These are phyloP conservation scores for Lagopus muta DNA, from an alignment of 2,113 vertebrate genomes.

Conservation along the genomic window DNA sequence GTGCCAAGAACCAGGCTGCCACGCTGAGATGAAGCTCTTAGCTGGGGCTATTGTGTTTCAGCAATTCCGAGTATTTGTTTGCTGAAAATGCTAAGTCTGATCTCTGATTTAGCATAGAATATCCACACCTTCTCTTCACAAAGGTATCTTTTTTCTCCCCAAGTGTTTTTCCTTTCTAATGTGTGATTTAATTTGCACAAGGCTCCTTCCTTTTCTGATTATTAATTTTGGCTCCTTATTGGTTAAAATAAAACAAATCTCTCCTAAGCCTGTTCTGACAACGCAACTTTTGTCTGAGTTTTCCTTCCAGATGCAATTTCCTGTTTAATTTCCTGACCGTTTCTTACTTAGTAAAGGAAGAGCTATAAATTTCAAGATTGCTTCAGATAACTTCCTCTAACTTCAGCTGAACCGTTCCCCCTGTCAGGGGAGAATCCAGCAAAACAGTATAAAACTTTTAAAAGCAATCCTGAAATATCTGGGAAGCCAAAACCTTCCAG, in stretches of 20 bases:
- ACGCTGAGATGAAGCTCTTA: neutral
- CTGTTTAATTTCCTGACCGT: slow-evolving; percentile 65
- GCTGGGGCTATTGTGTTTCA: neutral
- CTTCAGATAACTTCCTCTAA: slow-evolving; percentile 35
- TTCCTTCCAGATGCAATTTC: slow-evolving; percentile 68
- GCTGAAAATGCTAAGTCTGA: neutral
- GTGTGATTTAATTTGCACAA: slow-evolving; percentile 11
- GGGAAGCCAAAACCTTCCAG: neutral
- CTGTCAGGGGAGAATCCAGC: slow-evolving; percentile 1
- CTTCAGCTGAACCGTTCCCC: neutral
- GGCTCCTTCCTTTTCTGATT: slow-evolving; percentile 32
- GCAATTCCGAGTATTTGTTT: neutral
- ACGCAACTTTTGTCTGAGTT: slow-evolving; percentile 16
- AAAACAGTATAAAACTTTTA: neutral
- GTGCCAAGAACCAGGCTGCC: neutral
- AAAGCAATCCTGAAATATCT: neutral
- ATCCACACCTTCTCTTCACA: neutral
- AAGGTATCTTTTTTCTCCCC: slow-evolving; percentile 29
- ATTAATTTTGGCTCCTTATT: slow-evolving; percentile 50
- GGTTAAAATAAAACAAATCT: slow-evolving; percentile 57
- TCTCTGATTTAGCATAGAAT: neutral
- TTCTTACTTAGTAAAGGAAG: slow-evolving; percentile 50
- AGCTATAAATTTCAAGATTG: slow-evolving; percentile 59
- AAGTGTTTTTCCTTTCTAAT: rapidly evolving
- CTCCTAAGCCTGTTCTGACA: slow-evolving; percentile 47